Base-by-base conservation (phyloP, 2,888 invertebrate genomes). In the Epirrhoe alternata region DNA sequence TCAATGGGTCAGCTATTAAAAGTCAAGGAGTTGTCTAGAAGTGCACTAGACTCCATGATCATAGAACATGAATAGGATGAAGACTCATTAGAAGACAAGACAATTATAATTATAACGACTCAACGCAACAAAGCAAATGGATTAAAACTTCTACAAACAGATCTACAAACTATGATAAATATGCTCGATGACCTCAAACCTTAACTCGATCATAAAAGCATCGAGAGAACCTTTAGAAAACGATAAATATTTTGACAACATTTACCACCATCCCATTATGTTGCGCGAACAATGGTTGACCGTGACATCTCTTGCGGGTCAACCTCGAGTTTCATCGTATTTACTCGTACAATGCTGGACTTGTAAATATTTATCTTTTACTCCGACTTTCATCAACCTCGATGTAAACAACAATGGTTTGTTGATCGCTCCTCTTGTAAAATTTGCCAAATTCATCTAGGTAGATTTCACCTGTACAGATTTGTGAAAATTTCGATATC, bases 341-440 rank as follows among this genome's bases (percentile, higher is more conserved):
- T 47, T 47, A 16, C 47, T 7, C 16, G 7, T 68, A 66, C 64
- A 63, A 61, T 63, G 56, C 58, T 63, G 61, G 56, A 58, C 57
- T 62, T 59, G 64, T 66, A 63, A 70, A 72, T 59, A 70, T 72
- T 68, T 64, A 70, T 52, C 68, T 52, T 57, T 49, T 51, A 45
- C 69, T 61, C 55, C 59, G 50, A 63, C 64, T 65, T 62, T 68
- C 64, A 68, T 68, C 61, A 62, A 61, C 57, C 47, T 42, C 49
- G 30, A 50, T 58, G 54, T 49, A 60, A 59, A 59, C 55, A 61
- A 61, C 45, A 57, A 47, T 52, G 62, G 57, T 50, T 63, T 65
- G 65, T 65, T 64, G 61, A 64, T 62, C 45, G 45, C 30, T 51
- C 30, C 45, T 47, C n/a, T 47, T 52, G 60, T 57, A 61, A 64